A percentile compares a stretch with the other conserved stretches of the same genome.
Conservation (phyloP, 2,797 vertebrate species). For the Spinus pinus region DNA sequence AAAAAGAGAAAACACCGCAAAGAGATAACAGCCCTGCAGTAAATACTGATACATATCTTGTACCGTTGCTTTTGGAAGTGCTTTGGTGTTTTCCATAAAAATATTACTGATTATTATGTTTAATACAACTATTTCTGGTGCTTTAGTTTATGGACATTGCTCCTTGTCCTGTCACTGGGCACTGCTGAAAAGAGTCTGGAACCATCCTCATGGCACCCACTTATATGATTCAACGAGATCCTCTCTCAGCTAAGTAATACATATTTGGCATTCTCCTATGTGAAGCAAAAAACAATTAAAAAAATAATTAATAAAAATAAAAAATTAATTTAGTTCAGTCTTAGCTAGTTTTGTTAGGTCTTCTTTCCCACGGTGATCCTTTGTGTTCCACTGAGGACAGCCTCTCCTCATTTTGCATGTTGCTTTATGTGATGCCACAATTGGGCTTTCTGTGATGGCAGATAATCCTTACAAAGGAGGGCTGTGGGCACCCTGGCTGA, state of each 20-base stretch:
- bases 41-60: rapidly evolving
- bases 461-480: neutral
- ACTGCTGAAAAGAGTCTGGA: neutral
- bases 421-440: neutral
- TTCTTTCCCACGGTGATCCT: neutral
- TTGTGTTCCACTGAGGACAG: neutral
- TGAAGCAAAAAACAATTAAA: neutral
- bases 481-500: neutral
- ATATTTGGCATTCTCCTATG: neutral
- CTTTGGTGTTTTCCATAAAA: neutral
- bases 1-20: rapidly evolving
- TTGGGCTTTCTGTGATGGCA: neutral
- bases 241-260: neutral
- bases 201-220: neutral
- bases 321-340: neutral
- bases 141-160: neutral
- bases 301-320: neutral
- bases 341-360: neutral
- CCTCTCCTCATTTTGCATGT: neutral
- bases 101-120: neutral
- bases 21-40: too few relatives aligned
- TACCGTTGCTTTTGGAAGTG: rapidly evolving
- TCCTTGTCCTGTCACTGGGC: neutral
- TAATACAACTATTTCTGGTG: neutral
- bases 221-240: neutral